Base-by-base conservation (phyloP, 2,888 invertebrate species). In the Sinohyriopsis cumingii region DNA sequence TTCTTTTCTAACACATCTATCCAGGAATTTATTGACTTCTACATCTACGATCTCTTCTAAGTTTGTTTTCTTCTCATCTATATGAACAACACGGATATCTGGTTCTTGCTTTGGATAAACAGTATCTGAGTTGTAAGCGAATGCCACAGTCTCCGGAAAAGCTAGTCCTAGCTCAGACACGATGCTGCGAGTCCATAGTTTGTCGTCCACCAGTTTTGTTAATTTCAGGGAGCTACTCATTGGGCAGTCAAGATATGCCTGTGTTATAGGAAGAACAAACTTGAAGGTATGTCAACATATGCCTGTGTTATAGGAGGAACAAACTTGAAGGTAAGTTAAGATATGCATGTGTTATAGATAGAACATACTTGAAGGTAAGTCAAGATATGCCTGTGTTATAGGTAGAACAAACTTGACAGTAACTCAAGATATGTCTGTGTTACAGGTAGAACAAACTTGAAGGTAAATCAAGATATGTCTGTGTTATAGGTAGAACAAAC, bases 151-250 rank as follows among this genome's bases (percentile, higher is more conserved):
- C 59, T 74, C 72, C 19, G 82, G 82, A 65, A 71, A 75, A 24
- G 22, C 57, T 57, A 79, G 69, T 18, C 76, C 77, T 53, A 73
- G 74, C 12, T 74, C 69, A 12, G 78, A 72, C 76, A 80, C 75
- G 15, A 78, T 53, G 18, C 69, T 68, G 6, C 83, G 67, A 12
- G 82, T 83, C 71, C 76, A 76, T 0, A 84, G 66, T 72, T 84
- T 84, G 71, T 84, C 78, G 60, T 84, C 82, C 0, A 77, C 72
- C 19, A 73, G 55, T 22, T 66, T 74, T 55, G 69, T 73, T 4
- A 84, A 73, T 12, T 75, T 63, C 7, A 78, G 55, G 1, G 83
- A 81, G 62, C 82, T 80, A 22, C 81, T 80, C 76, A 79, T 81
- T 2, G 84, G 83, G 65, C 81, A 80, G 55, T 84, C 84, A 20